phyloP scores from a whole-genome alignment of 2,797 vertebrate genomes.

The Rhinogobio ventralis region DNA sequence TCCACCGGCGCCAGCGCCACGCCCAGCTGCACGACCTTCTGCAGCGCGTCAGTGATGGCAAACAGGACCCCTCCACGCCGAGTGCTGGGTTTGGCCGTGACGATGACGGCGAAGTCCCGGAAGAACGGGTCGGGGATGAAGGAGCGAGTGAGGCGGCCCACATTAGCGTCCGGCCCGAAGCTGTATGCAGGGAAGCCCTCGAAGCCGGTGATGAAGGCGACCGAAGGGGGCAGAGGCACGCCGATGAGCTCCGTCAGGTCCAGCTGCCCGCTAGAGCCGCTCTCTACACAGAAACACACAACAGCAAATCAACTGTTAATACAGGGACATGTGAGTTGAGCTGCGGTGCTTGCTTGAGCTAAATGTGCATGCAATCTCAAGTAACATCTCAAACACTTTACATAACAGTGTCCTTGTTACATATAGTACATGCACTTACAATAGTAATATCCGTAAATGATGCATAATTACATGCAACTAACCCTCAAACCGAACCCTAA shows the following conservation, averaged over 20 bases:
- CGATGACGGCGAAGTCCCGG: constrained; percentile 84
- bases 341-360: neutral
- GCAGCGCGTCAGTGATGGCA: constrained; percentile 89
- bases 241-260: constrained; percentile 94
- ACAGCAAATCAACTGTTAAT: neutral
- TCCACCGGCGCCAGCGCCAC: constrained; percentile 85
- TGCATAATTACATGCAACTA: too few species aligned
- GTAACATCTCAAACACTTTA: too few species aligned
- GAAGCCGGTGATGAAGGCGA: constrained; percentile 92
- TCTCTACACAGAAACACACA: constrained; percentile 70
- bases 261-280: constrained; percentile 76
- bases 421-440: too few species aligned
- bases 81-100: constrained; percentile 84
- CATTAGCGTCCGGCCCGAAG: constrained; percentile 87
- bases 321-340: neutral
- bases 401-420: too few species aligned
- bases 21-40: constrained; percentile 90
- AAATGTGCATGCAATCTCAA: neutral
- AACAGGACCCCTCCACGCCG: constrained; percentile 86
- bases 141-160: constrained; percentile 88
- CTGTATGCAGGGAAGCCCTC: constrained; percentile 94
- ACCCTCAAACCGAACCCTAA: too few species aligned
- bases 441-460: too few species aligned
- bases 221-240: constrained; percentile 90
- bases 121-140: constrained; percentile 88